Evolutionary conservation across 2,113 vertebrate genomes (phyloP).

Genomic region (Bubo scandiacus): DNA sequence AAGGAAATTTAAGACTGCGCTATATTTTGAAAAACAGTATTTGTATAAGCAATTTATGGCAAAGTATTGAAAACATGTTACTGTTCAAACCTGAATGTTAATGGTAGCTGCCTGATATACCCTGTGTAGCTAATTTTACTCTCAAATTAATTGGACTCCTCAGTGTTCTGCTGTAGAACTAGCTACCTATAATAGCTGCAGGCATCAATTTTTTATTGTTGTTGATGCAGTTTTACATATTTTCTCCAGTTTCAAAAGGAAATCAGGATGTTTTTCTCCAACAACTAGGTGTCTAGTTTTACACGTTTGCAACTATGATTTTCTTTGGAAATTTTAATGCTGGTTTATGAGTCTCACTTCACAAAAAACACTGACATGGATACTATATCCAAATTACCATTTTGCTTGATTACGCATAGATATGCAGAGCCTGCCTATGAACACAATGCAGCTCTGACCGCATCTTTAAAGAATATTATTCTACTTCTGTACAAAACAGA

Average conservation of each 20-base stretch:
- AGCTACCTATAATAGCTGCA: background rate
- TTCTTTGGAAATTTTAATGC: background rate
- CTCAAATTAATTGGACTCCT: background rate
- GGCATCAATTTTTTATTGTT: background rate
- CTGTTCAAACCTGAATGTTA: background rate
- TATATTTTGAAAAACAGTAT: background rate
- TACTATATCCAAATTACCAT: background rate
- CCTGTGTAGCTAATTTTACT: background rate
- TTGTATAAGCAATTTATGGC: background rate
- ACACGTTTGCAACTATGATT: background rate
- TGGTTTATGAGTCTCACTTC: background rate
- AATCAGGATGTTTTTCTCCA: background rate
- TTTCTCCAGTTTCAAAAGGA: background rate
- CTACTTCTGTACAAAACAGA: background rate
- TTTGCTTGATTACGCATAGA: background rate
- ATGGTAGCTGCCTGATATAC: background rate
- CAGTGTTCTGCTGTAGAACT: background rate
- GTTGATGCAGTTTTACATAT: background rate
- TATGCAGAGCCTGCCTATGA: background rate
- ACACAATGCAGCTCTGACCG: background rate
- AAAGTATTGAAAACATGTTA: background rate
- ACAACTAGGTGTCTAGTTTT: background rate
- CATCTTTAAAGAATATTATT: background rate
- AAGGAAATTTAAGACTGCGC: background rate
- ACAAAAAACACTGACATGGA: background rate